A percentile compares a stretch with the other conserved stretches of the same genome.
Evolutionary conservation across 2,888 invertebrate species (phyloP).

Genomic region (Netelia virgata): DNA sequence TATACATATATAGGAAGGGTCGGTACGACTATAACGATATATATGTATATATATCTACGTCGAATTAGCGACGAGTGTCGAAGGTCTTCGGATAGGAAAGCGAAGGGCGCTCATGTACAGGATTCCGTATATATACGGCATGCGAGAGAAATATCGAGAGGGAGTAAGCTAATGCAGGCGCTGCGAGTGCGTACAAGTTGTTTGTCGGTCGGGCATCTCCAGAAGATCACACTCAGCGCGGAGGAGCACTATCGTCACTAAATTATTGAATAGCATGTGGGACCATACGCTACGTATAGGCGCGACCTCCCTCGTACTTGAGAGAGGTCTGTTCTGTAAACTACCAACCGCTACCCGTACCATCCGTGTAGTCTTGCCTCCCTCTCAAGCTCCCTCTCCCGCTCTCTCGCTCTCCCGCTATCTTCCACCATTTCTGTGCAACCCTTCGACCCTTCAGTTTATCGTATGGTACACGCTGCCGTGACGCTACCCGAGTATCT

Average conservation of each 20-base stretch:
- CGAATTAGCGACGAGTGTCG: slow-evolving; percentile 16
- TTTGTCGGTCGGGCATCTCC: slow-evolving; percentile 42
- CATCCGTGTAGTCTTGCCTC: slow-evolving; percentile 15
- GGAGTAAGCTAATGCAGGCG: not conserved
- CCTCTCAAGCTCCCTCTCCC: slow-evolving; percentile 13
- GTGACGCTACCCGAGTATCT: slow-evolving; percentile 31
- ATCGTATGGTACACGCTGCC: slow-evolving; percentile 51
- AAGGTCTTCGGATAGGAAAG: slow-evolving; percentile 21
- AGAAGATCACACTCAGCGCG: slow-evolving; percentile 45
- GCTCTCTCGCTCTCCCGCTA: slow-evolving; percentile 1
- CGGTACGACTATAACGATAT: slow-evolving; percentile 2
- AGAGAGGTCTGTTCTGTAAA: slow-evolving; percentile 41
- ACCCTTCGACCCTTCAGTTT: slow-evolving; percentile 57
- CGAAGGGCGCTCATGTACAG: not conserved
- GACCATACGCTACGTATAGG: slow-evolving; percentile 13
- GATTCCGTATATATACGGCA: slow-evolving; percentile 8
- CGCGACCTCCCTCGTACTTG: not conserved
- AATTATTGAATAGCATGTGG: slow-evolving; percentile 60
- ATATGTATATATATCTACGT: not conserved
- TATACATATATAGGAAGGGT: not conserved
- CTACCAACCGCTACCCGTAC: slow-evolving; percentile 40
- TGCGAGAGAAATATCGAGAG: not conserved
- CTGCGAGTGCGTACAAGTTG: slow-evolving; percentile 44
- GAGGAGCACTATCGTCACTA: slow-evolving; percentile 54
- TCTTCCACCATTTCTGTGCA: not conserved